phyloP scores from a whole-genome alignment of 37 sponge, comb jelly and placozoan species.

The Geodia barretti region DNA sequence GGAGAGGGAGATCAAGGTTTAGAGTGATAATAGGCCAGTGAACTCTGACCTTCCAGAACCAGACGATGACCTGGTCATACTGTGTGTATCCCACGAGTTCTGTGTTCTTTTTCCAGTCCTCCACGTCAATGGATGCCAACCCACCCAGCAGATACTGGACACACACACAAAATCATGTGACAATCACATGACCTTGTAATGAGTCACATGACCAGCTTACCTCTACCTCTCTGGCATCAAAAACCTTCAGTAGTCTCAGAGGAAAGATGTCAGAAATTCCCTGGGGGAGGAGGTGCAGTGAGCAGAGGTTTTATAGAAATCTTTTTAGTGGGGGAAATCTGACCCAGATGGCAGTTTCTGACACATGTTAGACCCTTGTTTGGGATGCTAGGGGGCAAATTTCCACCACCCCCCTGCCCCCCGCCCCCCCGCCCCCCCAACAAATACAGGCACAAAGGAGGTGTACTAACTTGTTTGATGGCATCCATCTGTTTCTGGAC shows the following conservation, averaged over 20 bases:
- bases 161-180: not conserved
- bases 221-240: constrained; percentile 95
- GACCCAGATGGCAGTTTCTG: not conserved
- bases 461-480: constrained; percentile 73
- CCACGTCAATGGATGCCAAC: constrained; percentile 91
- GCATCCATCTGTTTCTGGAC: constrained; percentile 86
- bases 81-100: constrained; percentile 69
- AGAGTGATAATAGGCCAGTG: no score
- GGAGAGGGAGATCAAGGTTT: not conserved
- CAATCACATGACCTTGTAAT: not conserved
- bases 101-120: constrained; percentile 97
- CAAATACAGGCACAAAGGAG: no score
- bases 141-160: constrained; percentile 95
- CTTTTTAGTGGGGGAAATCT: not conserved
- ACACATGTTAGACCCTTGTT: no score
- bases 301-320: not conserved
- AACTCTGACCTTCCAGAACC: constrained; percentile 95
- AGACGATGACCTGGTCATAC: constrained; percentile 67
- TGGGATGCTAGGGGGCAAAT: no score
- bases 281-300: constrained; percentile 14
- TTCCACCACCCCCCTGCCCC: no score
- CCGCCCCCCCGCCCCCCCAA: no score
- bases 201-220: constrained; percentile 23
- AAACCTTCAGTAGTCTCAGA: constrained; percentile 67
- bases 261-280: constrained; percentile 93